Base-by-base conservation (phyloP, 2,797 vertebrate genomes). In the Pipistrellus pygmaeus region DNA sequence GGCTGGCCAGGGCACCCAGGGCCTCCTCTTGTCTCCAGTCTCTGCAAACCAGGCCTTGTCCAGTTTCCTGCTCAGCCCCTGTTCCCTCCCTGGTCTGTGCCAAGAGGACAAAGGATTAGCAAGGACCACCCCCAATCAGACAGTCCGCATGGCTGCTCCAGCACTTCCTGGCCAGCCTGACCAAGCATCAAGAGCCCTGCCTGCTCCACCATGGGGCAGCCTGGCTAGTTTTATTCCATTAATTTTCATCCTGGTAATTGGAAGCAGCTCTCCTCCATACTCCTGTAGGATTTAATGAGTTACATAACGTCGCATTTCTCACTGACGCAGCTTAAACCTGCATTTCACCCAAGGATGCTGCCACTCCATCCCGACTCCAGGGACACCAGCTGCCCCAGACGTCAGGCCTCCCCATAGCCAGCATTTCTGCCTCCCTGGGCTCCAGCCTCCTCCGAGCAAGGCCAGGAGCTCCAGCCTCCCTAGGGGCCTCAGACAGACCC, bases 181-280 rank as follows among this genome's bases (percentile, higher is more conserved):
- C 97, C 97, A 97, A 77, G 89, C 96, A 96, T 97, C 96, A 91
- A 98, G 98, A 98, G 96, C 94, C 88, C 87, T 95, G 97, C 98
- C 98, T 98, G 97, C 96, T 98, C 95, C 97, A 98, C 97, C 97
- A 98, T 90, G 94, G 97, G 97, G 96, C 96, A 97, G 97, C 91
- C 95, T 96, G 94, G 97, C 97, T 97, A 95, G 96, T 98, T 98
- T 98, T 96, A 97, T 97, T 98, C 98, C 96, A 97, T 98, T 98
- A 97, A 98, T 98, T 98, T 98, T 98, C 97, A 98, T 98, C 98
- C 98, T 98, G 97, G 97, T 98, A 98, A 98, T 98, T 98, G 96
- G 97, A 98, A 98, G 98, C 98, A 98, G 98, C 97, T 98, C 98
- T 97, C 97, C 96, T 93, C 89, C 55, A 96, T 97, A 98, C 97